Conservation (phyloP, 2,797 vertebrate genomes). For the Meda fulgida region DNA sequence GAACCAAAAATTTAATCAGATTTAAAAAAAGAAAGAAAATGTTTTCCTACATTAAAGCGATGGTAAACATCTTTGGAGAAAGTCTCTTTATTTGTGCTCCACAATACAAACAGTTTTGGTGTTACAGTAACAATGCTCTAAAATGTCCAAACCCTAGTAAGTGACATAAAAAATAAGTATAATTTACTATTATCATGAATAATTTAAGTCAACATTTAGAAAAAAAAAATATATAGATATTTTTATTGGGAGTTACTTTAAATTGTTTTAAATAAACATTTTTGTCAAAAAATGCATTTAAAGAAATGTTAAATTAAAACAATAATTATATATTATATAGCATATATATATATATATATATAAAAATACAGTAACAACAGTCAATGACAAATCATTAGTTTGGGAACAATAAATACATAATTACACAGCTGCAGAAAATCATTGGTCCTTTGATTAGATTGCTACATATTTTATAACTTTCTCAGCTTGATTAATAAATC, state of each 20-base stretch:
- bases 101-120: constrained; percentile 1
- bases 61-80: neutral
- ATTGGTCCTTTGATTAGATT: neutral
- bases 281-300: neutral
- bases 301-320: neutral
- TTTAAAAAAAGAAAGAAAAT: neutral
- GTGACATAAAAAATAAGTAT: neutral
- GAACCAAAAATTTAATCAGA: constrained; percentile 3
- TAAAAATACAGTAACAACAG: neutral
- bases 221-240: neutral
- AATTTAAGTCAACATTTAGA: neutral
- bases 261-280: neutral
- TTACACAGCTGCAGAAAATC: too few relatives aligned
- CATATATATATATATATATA: neutral
- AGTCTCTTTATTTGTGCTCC: constrained; percentile 34
- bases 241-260: neutral
- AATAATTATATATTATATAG: neutral
- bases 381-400: neutral
- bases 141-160: neutral
- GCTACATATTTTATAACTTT: neutral
- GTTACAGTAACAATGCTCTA: neutral
- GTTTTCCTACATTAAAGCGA: neutral
- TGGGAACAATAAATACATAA: neutral
- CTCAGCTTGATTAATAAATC: neutral
- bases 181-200: neutral